Base-by-base conservation (phyloP, 1,140 invertebrate species). In the Eubasilissa regina region DNA sequence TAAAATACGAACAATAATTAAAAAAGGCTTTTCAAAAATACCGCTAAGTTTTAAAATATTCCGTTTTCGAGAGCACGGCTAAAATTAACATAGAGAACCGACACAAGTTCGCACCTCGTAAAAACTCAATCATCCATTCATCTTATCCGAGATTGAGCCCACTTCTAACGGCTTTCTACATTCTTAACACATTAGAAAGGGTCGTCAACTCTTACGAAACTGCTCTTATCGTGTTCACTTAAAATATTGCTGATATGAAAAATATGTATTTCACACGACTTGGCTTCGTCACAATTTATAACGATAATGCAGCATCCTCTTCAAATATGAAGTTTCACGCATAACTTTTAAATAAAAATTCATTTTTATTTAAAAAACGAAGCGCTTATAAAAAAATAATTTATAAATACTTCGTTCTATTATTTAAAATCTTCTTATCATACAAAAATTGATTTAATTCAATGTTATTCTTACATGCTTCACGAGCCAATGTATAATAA, bases 41-140 rank as follows among this genome's bases (percentile, higher is more conserved):
- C 55, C 55, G 55, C 55, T 58, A 58, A 58, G 55, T 21, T 19
- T 21, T 15, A 58, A 55, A n/a, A 55, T 17, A 13, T 17, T 55
- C 53, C n/a, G 12, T 4, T 21, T 15, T 15, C 25, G 25, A 35
- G 25, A 21, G 55, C 17, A 58, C 12, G 55, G 60, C 60, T 62
- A 13, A 43, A 62, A 62, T 58, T 15, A 58, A 15, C 55, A 58
- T 15, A 15, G 15, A 58, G 15, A 70, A 51, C 66, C 66, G 43
- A 70, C 66, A 15, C 47, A 51, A 47, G 66, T 70, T 70, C 44
- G 66, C 66, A 70, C 66, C 66, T 70, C 66, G 45, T 70, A 48
- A 48, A 70, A 51, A 6, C 10, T 21, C 66, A 19, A 47, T 17
- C 66, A 70, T 21, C 17, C 43, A 47, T 13, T 4, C 47, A 3